Conservation (phyloP, 2,113 vertebrate species). For the Propithecus coquereli region DNA sequence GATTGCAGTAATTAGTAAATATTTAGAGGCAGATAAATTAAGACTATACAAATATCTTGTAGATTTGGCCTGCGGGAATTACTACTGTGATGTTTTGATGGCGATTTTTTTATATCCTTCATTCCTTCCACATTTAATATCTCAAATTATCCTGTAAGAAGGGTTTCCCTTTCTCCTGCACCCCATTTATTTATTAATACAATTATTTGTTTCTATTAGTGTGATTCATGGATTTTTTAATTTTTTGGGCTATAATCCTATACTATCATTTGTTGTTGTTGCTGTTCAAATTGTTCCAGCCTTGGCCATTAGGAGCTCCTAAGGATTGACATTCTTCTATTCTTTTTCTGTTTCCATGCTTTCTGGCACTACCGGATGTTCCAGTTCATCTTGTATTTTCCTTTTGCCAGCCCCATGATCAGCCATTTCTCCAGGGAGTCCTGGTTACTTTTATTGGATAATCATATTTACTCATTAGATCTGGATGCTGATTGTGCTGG, state of each 20-base stretch:
- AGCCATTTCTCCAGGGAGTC: background rate
- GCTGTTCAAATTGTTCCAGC: background rate
- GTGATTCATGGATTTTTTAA: background rate
- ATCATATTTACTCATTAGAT: background rate
- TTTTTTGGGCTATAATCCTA: background rate
- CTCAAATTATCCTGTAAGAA: constrained; percentile 20
- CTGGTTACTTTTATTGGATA: constrained; percentile 1
- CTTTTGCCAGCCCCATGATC: background rate
- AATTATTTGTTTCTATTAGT: background rate
- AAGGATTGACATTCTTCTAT: background rate
- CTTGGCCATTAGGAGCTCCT: background rate
- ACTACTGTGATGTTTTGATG: background rate
- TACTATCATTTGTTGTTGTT: background rate
- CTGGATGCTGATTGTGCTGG: background rate
- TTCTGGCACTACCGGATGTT: background rate
- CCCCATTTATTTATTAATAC: background rate
- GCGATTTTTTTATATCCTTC: background rate
- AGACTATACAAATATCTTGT: constrained; percentile 10
- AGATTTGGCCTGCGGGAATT: constrained; percentile 5
- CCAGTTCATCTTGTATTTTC: background rate
- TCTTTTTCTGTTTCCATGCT: background rate
- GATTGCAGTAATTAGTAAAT: background rate
- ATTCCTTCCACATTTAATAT: constrained; percentile 27
- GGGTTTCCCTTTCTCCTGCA: background rate
- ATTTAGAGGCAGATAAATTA: constrained; percentile 34